Base-by-base conservation (phyloP, 2,113 vertebrate genomes). In the Colossoma macropomum region DNA sequence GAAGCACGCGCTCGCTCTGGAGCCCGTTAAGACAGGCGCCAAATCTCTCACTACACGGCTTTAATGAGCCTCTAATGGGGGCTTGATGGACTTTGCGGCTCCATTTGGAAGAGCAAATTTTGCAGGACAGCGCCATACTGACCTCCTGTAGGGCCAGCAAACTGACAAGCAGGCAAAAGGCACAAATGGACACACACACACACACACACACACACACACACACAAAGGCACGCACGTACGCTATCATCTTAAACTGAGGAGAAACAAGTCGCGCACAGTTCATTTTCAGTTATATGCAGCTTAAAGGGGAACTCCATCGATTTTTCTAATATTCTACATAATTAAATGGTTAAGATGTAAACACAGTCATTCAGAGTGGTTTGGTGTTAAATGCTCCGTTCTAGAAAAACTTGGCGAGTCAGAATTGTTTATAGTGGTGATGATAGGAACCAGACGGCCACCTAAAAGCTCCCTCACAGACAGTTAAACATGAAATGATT, bases 31-130 rank as follows among this genome's bases (percentile, higher is more conserved):
- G 25, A 38, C 25, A 71, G 84, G 91, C 91, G 92, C 87, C 71
- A 87, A 73, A 85, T 86, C 82, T 88, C 54, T 82, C 91, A 90
- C 90, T 38, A 30, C 6, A 12, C 12, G 38, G 28, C 32, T 82
- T 79, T 91, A 93, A 93, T 86, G 79, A 89, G 62, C 48, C 74
- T 83, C 69, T 90, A 90, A 91, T 88, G 83, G 86, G 81, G n/a
- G 68, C 83, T 74, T 88, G 81, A 91, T 89, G 83, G 82, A 86
- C 79, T 81, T 75, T 69, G 30, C 21, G 32, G 78, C 77, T 83
- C 89, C 84, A 60, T 89, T 88, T 90, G 84, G 89, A 80, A 69
- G 73, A 84, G 81, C 78, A 81, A 87, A 82, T 81, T 59, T 80
- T 80, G 69, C 75, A 32, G 48, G 69, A 10, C 79, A 62, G 38